Evolutionary conservation across 92 coral and sea anemone genomes (phyloP).

Genomic region (Desmophyllum pertusum): DNA sequence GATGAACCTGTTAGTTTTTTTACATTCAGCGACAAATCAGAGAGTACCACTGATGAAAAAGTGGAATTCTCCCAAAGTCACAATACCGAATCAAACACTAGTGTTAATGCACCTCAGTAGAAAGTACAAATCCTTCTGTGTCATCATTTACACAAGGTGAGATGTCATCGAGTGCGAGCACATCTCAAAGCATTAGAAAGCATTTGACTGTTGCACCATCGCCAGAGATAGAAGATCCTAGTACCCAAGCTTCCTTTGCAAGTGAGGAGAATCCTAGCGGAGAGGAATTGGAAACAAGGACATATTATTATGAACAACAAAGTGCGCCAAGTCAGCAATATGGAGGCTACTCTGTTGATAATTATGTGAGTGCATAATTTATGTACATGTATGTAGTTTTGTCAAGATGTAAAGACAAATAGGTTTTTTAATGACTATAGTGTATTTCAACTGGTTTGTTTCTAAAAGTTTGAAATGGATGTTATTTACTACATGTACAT

Average conservation of each 20-base stretch:
- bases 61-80: not conserved
- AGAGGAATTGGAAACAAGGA: slow-evolving; percentile 19
- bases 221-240: not conserved
- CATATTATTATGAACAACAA: slow-evolving; percentile 34
- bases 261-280: not conserved
- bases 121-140: not conserved
- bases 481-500: not conserved
- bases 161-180: not conserved
- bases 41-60: not conserved
- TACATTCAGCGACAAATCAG: slow-evolving; percentile 71
- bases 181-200: not conserved
- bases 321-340: slow-evolving; percentile 35
- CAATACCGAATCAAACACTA: not conserved
- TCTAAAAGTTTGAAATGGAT: no score
- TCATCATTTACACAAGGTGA: not conserved
- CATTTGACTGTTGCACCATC: not conserved
- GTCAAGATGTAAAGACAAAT: no score
- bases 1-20: slow-evolving; percentile 77
- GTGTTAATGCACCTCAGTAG: not conserved
- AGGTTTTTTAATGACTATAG: not conserved
- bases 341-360: slow-evolving; percentile 16
- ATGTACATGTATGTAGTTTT: no score
- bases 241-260: not conserved
- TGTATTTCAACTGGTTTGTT: not conserved
- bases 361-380: slow-evolving; percentile 35